These are phyloP conservation scores for Antechinus flavipes DNA, from an alignment of 2,113 vertebrate species.

Conservation along the genomic window DNA sequence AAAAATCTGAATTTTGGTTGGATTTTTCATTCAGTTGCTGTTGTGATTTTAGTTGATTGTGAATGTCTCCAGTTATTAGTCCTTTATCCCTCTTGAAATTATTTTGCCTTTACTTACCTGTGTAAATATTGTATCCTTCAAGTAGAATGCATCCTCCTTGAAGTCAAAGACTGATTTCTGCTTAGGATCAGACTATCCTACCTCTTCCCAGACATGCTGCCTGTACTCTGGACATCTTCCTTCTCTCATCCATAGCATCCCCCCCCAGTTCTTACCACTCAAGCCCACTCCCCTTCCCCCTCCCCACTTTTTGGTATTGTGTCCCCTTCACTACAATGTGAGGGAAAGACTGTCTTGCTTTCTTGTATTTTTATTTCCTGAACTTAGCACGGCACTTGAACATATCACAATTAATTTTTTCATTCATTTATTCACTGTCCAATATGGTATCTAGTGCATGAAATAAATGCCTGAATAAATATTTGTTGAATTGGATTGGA, in stretches of 20 bases:
- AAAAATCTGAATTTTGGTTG: not conserved
- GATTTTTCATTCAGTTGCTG: not conserved
- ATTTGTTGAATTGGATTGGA: not conserved
- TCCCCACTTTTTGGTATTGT: not conserved
- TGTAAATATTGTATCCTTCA: not conserved
- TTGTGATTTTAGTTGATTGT: not conserved
- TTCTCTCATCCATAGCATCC: not conserved
- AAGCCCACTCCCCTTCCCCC: not conserved
- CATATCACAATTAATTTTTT: not conserved
- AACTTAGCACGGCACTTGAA: not conserved
- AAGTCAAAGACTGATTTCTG: not conserved
- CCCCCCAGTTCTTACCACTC: not conserved
- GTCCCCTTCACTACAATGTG: not conserved
- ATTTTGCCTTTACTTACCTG: not conserved
- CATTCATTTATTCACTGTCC: not conserved
- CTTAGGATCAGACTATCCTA: not conserved
- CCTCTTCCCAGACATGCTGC: not conserved
- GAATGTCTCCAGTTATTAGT: not conserved
- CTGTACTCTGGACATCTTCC: not conserved
- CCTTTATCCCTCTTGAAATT: not conserved
- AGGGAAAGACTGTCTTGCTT: not conserved
- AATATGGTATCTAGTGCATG: not conserved
- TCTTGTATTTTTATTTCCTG: not conserved
- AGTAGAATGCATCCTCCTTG: not conserved
- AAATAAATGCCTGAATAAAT: not conserved